Evolutionary conservation across 2,797 vertebrate genomes (phyloP), one percentile per base, ranked within the genome.

Genomic region (Sebastes miniatus): DNA sequence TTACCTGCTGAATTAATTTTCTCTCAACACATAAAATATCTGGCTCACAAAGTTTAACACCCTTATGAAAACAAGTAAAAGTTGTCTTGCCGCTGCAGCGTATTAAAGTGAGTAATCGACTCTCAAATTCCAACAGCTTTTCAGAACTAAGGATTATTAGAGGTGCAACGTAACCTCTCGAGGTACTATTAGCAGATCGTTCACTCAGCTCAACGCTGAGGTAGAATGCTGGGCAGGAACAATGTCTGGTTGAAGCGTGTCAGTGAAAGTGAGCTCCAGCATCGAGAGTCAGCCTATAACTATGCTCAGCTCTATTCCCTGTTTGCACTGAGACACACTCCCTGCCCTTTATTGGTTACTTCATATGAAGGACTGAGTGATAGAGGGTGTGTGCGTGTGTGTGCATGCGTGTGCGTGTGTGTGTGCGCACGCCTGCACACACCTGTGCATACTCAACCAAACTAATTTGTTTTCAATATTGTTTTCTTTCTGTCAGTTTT

Each of bases 111-210:
- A 83, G 18, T 90, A 93, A 94, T 93, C 89, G 25, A 90, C 92
- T 94, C 85, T 89, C 18, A 88, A 92, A 94, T 93, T 94, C 91
- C 92, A 87, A 16, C 36, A 24, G 87, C 83, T 93, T 90, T 85
- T 65, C 77, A 85, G 76, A 87, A 84, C 70, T 87, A 83, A 83
- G 92, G 88, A 93, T 92, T 87, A 90, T 77, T 82, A 65, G 62
- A 43, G 73, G 36, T 76, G 61, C 56, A 70, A 32, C 71, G 73
- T 79, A 87, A 86, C 82, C 74, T 80, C 89, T 89, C 88, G 57
- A 83, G 66, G 84, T 39, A 39, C 36, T 69, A 84, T 89, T 71
- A 91, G 73, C 69, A 74, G 80, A 69, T 81, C 43, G 65, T 81
- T 76, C 57, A 57, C 64, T 57, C 64, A 73, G 54, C 66, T 57